Evolutionary conservation across 1,140 invertebrate species (phyloP), one percentile per base, ranked within the genome.

Genomic region (Aricia agestis): DNA sequence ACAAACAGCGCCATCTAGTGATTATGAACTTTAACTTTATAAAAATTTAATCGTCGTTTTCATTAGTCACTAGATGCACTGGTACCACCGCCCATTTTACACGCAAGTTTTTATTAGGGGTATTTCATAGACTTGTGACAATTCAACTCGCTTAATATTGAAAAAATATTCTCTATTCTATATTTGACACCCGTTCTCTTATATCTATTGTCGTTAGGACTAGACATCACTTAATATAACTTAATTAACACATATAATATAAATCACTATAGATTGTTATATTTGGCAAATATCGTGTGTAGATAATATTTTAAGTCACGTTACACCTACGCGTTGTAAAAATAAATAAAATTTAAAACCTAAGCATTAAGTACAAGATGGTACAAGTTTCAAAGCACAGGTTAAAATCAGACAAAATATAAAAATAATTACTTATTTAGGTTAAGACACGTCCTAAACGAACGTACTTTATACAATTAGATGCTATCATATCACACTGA

Each of bases 231-330:
- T 63, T 63, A 63, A 10, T 19, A 63, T 19, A 63, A 19, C 67
- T 25, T 19, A 52, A 68, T 17, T 68, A 52, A n/a, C 67, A 68
- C 41, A 17, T 67, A 25, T 36, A 6, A 36, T 36, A 68, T 68
- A 52, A 68, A 68, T 68, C 52, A 68, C 67, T 45, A 45, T 52
- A 45, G 19, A 68, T 68, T 52, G 45, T 52, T 52, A 52, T 52
- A 52, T 52, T 52, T 52, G 45, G 45, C 45, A 52, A 52, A 52
- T 52, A 52, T 52, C 45, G 45, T 52, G 45, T 52, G 45, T 52
- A 52, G 10, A 52, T 52, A 52, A 52, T 52, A 52, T 52, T 42
- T 52, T 52, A 52, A 52, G 3, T 13, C 13, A 36, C 45, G 11
- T 52, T 52, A 52, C 45, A 52, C 9, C 45, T 52, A 52, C 6